Conservation (phyloP, 1,140 invertebrate genomes). For the Bombus waltoni region DNA sequence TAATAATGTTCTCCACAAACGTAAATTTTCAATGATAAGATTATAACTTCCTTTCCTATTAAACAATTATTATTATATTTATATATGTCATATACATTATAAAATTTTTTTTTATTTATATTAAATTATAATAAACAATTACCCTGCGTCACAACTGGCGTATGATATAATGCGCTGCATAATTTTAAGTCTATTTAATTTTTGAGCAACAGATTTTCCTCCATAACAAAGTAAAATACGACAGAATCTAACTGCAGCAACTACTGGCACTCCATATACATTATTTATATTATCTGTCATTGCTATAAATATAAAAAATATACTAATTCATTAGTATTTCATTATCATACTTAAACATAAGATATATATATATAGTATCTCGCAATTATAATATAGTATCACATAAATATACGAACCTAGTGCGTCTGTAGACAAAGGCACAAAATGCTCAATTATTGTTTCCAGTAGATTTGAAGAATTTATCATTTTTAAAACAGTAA, state of each 20-base stretch:
- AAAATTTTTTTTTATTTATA: neutral
- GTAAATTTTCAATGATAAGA: conserved; percentile 76
- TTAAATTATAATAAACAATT: conserved; percentile 38
- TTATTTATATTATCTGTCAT: conserved; percentile 61
- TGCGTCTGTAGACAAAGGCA: conserved; percentile 80
- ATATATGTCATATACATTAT: conserved; percentile 5
- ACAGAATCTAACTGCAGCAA: conserved; percentile 75
- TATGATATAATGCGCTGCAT: conserved; percentile 75
- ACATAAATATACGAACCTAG: conserved; percentile 54
- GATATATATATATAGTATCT: neutral
- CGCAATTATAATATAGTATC: neutral
- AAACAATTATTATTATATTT: conserved; percentile 34
- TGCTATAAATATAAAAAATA: conserved; percentile 35
- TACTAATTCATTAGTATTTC: conserved; percentile 14
- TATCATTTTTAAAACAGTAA: conserved; percentile 84
- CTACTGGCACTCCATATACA: conserved; percentile 72
- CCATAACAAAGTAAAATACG: conserved; percentile 75
- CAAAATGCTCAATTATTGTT: conserved; percentile 84
- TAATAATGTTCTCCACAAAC: conserved; percentile 78
- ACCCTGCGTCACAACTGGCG: conserved; percentile 71
- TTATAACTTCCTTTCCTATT: conserved; percentile 63
- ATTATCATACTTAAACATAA: conserved; percentile 1
- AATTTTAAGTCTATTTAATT: conserved; percentile 72
- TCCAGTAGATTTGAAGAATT: conserved; percentile 84
- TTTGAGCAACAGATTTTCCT: conserved; percentile 70